phyloP scores from a whole-genome alignment of 2,797 vertebrate genomes.

The Brotogeris chrysoptera region DNA sequence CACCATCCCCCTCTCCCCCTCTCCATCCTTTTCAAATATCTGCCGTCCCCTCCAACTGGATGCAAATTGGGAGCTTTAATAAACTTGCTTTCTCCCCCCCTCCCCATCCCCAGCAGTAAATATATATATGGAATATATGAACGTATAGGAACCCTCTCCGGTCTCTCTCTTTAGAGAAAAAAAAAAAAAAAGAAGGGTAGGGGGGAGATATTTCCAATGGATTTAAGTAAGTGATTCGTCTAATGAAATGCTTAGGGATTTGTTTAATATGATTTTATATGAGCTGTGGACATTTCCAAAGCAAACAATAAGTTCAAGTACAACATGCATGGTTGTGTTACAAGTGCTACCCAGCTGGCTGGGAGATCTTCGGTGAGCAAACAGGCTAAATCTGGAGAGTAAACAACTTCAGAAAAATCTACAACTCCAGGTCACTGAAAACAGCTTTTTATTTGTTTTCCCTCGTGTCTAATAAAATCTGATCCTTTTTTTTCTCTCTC shows the following conservation, averaged over 20 bases:
- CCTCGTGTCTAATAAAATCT: constrained; percentile 36
- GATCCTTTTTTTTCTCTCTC: not conserved
- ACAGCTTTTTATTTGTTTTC: constrained; percentile 39
- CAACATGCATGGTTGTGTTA: not conserved
- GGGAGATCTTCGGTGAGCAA: constrained; percentile 47
- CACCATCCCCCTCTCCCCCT: not conserved
- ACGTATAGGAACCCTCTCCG: not conserved
- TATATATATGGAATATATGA: not conserved
- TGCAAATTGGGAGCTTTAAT: not conserved
- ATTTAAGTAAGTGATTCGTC: constrained; percentile 18
- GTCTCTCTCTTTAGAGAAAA: not conserved
- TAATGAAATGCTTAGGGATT: constrained; percentile 29
- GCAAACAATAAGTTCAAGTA: constrained; percentile 50
- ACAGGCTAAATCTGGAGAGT: constrained; percentile 50
- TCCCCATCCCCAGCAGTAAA: not conserved
- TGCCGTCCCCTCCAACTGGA: not conserved
- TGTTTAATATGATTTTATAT: constrained; percentile 47
- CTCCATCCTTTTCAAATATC: not conserved
- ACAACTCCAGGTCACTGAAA: not conserved
- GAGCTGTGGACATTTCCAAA: constrained; percentile 35
- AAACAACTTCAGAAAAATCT: constrained; percentile 10
- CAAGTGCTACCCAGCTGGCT: constrained; percentile 1
- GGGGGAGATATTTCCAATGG: not conserved
- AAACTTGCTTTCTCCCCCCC: not conserved
- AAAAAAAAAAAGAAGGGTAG: too few species aligned